A percentile compares a stretch with the other conserved stretches of the same genome.
phyloP scores from a whole-genome alignment of 1,140 invertebrate genomes.

The Drosophila paulistorum region DNA sequence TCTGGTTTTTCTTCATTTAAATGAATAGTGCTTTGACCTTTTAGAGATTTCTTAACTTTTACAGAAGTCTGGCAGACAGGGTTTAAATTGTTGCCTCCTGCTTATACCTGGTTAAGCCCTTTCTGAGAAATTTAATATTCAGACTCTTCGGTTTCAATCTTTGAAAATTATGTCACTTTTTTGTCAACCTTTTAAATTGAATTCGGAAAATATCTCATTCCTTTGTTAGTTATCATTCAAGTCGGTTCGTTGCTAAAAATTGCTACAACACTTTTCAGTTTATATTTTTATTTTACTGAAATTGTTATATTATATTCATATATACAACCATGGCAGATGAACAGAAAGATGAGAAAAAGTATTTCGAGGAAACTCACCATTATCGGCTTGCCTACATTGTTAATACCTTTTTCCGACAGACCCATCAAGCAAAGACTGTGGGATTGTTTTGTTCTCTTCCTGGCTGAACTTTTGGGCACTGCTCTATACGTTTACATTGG shows the following conservation, averaged over 20 bases:
- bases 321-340: not conserved
- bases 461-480: slow-evolving; percentile 89
- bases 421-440: not conserved
- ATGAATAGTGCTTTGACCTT: too few relatives aligned
- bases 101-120: too few relatives aligned
- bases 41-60: too few relatives aligned
- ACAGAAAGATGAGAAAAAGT: not conserved
- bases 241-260: not conserved
- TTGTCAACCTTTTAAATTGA: too few relatives aligned
- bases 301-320: not conserved
- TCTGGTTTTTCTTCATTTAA: too few relatives aligned
- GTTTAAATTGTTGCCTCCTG: too few relatives aligned
- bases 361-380: not conserved
- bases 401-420: not conserved
- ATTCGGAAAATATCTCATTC: too few relatives aligned
- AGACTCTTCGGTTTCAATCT: too few relatives aligned
- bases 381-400: not conserved
- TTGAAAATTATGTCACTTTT: too few relatives aligned
- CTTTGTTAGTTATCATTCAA: not conserved
- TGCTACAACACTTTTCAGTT: not conserved
- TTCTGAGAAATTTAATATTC: too few relatives aligned
- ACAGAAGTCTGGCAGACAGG: too few relatives aligned
- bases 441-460: slow-evolving; percentile 34
- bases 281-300: not conserved
- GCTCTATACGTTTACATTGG: slow-evolving; percentile 89